Evolutionary conservation across 2,888 invertebrate genomes (phyloP).

Genomic region (Synergus japonicus): DNA sequence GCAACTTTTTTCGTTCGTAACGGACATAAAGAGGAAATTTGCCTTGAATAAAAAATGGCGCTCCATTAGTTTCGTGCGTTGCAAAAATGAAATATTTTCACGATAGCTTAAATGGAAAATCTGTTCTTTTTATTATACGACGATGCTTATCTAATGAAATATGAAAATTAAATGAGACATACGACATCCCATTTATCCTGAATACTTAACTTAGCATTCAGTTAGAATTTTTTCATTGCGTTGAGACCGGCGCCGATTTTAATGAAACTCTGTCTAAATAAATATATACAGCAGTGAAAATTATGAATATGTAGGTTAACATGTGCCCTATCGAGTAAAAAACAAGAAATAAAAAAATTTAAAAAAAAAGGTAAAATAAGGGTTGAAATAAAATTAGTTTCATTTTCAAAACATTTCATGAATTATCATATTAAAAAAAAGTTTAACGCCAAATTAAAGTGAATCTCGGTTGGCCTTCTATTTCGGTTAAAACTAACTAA

Average conservation of each 20-base stretch:
- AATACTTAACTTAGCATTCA: neutral
- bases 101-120: neutral
- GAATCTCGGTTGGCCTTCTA: no score
- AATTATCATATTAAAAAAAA: no score
- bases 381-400: no score
- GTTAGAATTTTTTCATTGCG: neutral
- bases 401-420: no score
- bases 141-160: neutral
- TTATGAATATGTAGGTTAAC: no score
- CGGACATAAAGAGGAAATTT: neutral
- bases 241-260: neutral
- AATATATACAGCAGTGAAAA: no score
- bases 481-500: no score
- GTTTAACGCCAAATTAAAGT: no score
- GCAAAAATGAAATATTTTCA: neutral
- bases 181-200: neutral
- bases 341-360: no score
- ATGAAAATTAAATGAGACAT: neutral
- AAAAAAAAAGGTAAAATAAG: no score
- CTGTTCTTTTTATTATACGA: neutral
- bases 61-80: neutral
- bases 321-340: no score
- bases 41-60: neutral
- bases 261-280: no score
- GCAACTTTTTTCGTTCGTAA: constrained; percentile 1